Evolutionary conservation across 2,888 invertebrate species (phyloP).

Genomic region (Stictocephala bisonia): DNA sequence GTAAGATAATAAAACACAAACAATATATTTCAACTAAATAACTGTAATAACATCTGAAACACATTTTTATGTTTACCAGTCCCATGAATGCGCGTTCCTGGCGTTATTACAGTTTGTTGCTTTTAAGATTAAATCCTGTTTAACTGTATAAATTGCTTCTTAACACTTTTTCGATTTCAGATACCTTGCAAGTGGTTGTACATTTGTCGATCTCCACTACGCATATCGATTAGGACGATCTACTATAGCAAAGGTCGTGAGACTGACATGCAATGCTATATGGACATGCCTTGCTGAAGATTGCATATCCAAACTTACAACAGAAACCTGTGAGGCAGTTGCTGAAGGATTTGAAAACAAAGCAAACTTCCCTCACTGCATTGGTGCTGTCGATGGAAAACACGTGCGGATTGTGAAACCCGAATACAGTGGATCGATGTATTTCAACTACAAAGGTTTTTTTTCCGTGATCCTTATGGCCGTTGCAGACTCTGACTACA

Average conservation of each 20-base stretch:
- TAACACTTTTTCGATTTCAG: slow-evolving; percentile 54
- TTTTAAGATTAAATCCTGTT: not conserved
- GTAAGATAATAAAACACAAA: no score
- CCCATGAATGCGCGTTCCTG: no score
- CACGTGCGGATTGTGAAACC: not conserved
- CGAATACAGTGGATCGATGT: slow-evolving; percentile 37
- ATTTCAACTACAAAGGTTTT: slow-evolving; percentile 46
- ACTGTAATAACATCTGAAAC: no score
- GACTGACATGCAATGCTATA: slow-evolving; percentile 59
- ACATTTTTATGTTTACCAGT: no score
- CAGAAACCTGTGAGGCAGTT: slow-evolving; percentile 32
- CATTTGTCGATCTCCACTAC: slow-evolving; percentile 60
- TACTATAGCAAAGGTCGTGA: slow-evolving; percentile 59
- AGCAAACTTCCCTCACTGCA: slow-evolving; percentile 48
- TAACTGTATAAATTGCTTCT: not conserved
- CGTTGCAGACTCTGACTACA: slow-evolving; percentile 44
- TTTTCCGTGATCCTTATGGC: slow-evolving; percentile 44
- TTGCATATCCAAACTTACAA: slow-evolving; percentile 1
- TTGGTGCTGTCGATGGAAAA: slow-evolving; percentile 12
- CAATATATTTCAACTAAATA: no score
- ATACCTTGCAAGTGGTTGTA: slow-evolving; percentile 59
- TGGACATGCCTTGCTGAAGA: slow-evolving; percentile 54
- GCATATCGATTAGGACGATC: slow-evolving; percentile 60
- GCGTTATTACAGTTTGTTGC: no score
- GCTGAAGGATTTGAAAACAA: slow-evolving; percentile 48